Evolutionary conservation across 2,797 vertebrate species (phyloP).

Genomic region (Neosilurus hyrtlii): DNA sequence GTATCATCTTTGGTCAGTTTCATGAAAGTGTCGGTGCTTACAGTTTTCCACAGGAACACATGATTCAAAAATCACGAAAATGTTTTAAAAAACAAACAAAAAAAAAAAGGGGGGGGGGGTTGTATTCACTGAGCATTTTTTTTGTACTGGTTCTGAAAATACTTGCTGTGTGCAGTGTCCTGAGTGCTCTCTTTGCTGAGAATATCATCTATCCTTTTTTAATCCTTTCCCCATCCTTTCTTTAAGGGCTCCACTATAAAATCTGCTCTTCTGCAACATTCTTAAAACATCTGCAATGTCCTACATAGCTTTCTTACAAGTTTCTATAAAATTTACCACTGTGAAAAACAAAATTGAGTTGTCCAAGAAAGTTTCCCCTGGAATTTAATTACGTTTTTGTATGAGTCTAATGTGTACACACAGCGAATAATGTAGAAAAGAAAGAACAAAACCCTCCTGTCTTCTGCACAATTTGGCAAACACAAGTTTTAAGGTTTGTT

Average conservation of each 20-base stretch:
- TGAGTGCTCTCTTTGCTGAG: too few species aligned
- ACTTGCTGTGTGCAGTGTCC: too few species aligned
- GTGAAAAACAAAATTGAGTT: slow-evolving; percentile 10
- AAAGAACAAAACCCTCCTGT: not conserved
- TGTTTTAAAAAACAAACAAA: too few species aligned
- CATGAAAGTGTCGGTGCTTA: not conserved
- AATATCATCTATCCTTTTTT: not conserved
- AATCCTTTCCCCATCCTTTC: not conserved
- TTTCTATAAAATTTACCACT: not conserved
- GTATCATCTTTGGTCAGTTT: too few species aligned
- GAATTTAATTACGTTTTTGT: slow-evolving; percentile 35
- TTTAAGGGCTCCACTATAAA: not conserved
- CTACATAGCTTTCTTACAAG: slow-evolving; percentile 4
- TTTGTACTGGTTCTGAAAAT: too few species aligned
- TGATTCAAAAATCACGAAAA: too few species aligned
- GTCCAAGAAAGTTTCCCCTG: slow-evolving; percentile 20
- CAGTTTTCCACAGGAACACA: not conserved
- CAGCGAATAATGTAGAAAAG: slow-evolving; percentile 24
- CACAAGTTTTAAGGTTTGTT: slow-evolving; percentile 4
- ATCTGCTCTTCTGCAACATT: not conserved
- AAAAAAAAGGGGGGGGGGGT: too few species aligned
- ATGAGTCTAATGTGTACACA: slow-evolving; percentile 39
- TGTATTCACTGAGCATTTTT: too few species aligned
- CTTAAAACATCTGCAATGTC: slow-evolving; percentile 16
- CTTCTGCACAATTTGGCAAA: slow-evolving; percentile 18